These are phyloP conservation scores for Onychorhynchus coronatus DNA, from an alignment of 2,113 vertebrate species.

Conservation along the genomic window DNA sequence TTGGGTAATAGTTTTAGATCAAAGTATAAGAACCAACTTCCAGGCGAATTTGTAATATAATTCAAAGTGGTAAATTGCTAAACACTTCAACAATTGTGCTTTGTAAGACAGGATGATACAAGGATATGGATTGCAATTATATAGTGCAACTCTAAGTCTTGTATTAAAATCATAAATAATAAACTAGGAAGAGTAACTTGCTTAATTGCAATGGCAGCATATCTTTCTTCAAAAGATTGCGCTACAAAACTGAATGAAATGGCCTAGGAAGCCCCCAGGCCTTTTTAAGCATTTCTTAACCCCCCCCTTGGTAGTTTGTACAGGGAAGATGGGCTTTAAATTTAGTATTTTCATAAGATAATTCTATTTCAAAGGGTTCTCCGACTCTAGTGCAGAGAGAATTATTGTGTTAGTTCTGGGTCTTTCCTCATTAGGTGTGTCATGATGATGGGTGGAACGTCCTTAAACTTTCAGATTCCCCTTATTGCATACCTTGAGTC, in stretches of 20 bases:
- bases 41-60: constrained; percentile 72
- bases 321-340: not conserved
- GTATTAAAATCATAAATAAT: constrained; percentile 58
- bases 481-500: not conserved
- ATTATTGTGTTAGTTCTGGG: not conserved
- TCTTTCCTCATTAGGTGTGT: not conserved
- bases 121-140: constrained; percentile 46
- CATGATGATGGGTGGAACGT: not conserved
- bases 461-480: not conserved
- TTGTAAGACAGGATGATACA: constrained; percentile 26
- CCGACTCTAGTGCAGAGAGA: not conserved
- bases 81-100: constrained; percentile 57
- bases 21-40: constrained; percentile 72
- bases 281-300: not conserved
- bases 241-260: not conserved
- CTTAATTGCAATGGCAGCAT: constrained; percentile 19
- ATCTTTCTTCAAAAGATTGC: not conserved
- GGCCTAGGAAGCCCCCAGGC: not conserved
- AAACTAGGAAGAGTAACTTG: not conserved
- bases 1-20: constrained; percentile 75
- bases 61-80: constrained; percentile 68
- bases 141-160: not conserved
- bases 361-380: not conserved
- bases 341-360: not conserved
- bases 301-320: not conserved